Base-by-base conservation (phyloP, 1,140 invertebrate genomes). In the Ptiloglossa arizonensis region DNA sequence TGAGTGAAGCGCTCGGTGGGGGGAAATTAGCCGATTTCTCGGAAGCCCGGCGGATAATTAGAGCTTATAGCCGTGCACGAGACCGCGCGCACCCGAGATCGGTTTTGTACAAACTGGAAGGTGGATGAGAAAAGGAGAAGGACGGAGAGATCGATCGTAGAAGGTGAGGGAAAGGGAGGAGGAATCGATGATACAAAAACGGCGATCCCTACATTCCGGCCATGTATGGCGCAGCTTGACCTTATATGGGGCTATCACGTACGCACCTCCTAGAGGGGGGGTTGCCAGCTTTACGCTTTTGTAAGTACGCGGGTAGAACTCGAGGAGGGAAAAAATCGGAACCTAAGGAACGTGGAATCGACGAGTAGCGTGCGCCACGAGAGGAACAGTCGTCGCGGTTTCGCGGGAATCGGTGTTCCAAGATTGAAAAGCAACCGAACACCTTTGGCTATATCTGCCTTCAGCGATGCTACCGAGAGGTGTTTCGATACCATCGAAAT, bases 161-260 rank as follows among this genome's bases (percentile, higher is more conserved):
- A 67, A 80, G 79, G 64, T 77, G 75, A 50, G 19, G 52, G 27
- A 67, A 57, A 52, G 44, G 62, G 48, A 73, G 76, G 78, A 80
- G 66, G 81, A 83, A 89, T 88, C 89, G 87, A 89, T 90, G 90
- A 88, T 81, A 85, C 89, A 92, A 92, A 91, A 91, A 92, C 89
- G 87, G 87, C 84, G 87, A 91, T 91, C 89, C 87, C 89, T 91
- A 91, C 89, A 91, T 91, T 91, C 89, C 87, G 82, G 79, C 90
- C 90, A 90, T 90, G 86, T 90, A 90, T 71, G 90, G 86, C 80
- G 87, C 60, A 82, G 76, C 66, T 67, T 69, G 54, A 59, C 90
- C 91, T 88, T 92, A 90, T 89, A 91, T 88, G 87, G 90, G 83
- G 66, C 83, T 87, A 84, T 87, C 88, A 88, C 86, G 86, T 88